Evolutionary conservation across 2,113 vertebrate genomes (phyloP), one percentile per base, ranked within the genome.

Genomic region (Blennius ocellaris): DNA sequence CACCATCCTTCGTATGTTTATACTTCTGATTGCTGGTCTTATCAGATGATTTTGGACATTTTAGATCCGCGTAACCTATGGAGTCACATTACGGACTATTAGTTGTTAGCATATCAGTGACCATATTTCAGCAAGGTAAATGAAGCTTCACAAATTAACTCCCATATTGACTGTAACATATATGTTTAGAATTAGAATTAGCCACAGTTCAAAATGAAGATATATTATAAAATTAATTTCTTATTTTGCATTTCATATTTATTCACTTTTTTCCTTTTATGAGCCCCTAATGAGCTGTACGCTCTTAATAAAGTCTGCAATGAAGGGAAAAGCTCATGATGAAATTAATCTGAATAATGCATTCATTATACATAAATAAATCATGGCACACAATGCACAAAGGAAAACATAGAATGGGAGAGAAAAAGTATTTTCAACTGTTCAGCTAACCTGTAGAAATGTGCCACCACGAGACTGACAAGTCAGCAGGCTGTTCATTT

Each of bases 401-500:
- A 51, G 3, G 21, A 30, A 30, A 30, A 39, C 12, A 1, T 53
- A 41, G 47, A 4, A 2, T n/a, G 6, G 8, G 8, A 40, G 12
- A 44, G 0, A 50, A 45, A 39, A 11, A 15, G 39, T 5, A 14
- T 11, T 15, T 16, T 60, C 39, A 56, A 14, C 17, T 7, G 39
- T 37, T 50, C 38, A 10, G 11, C 8, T 15, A 47, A 51, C 17
- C 7, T 66, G 16, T 44, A 53, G 15, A 69, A 59, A 48, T 56
- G 36, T 45, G 50, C 12, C 43, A 59, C 7, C 47, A 58, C 45
- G 21, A 48, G 1, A 2, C 12, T 51, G 66, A 73, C 14, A 38
- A 7, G 12, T 15, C 40, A 39, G 6, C 17, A 21, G 73, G 62
- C 64, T 76, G 44, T 57, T 62, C 39, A 37, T 65, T 68, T 70